Evolutionary conservation across 2,888 invertebrate genomes (phyloP), one percentile per base, ranked within the genome.

Genomic region (Bruchidius siliquastri): DNA sequence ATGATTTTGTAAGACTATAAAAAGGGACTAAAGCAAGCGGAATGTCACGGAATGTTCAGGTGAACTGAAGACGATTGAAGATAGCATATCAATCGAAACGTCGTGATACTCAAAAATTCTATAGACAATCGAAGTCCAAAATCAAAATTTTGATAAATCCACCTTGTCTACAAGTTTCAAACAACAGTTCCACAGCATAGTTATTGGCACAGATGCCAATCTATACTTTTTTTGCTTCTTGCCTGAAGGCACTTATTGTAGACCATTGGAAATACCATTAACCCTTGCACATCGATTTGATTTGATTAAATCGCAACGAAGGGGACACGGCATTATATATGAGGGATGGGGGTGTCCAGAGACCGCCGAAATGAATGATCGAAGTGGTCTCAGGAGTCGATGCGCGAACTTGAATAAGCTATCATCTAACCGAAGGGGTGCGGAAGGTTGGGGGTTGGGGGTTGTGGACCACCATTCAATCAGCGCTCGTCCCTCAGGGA

Each of bases 401-500:
- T 76, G 49, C 74, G 76, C 73, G 74, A 74, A 76, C 74, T 77
- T 74, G 77, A 76, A 77, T 77, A 74, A 76, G 78, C 76, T 78
- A 77, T 78, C 76, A 78, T 77, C 74, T 76, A 74, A 74, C 74
- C 71, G 72, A 68, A 70, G 71, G 74, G 71, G 71, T 49, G 49
- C 49, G 13, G 49, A 13, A 49, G 49, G 49, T 49, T 49, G 49
- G 70, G 69, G 72, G 74, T 68, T 66, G 71, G 74, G 75, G 74
- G 75, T 74, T 74, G 76, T 72, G 72, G 70, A 72, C 77, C 74
- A 74, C 84, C 84, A 83, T 84, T 84, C 84, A 84, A 84, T 84
- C 84, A 84, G 82, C 81, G 81, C 76, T 80, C 79, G 80, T 83
- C 84, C 84, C 84, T 77, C 74, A 81, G 84, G 84, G 83, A 81